phyloP scores from a whole-genome alignment of 2,113 vertebrate genomes.

The Bos indicus region DNA sequence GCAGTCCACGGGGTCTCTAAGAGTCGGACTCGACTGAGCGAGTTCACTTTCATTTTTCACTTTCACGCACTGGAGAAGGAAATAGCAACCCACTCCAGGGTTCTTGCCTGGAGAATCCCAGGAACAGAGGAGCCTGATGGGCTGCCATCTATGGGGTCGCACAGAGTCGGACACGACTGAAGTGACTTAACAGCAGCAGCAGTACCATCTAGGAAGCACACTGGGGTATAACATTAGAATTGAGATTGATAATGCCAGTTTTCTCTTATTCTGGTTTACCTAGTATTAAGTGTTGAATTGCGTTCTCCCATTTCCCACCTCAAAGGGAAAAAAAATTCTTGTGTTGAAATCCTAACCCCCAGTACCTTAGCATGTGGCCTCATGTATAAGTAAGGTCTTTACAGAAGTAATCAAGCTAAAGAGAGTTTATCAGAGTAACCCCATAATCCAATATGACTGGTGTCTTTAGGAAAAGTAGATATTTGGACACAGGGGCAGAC shows the following conservation, averaged over 20 bases:
- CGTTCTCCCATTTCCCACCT: neutral
- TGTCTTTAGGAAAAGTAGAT: neutral
- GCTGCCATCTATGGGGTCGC: too few species aligned
- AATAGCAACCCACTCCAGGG: too few species aligned
- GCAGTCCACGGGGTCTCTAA: too few species aligned
- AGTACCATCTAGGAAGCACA: neutral
- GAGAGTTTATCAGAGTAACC: neutral
- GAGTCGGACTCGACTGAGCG: too few species aligned
- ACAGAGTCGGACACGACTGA: too few species aligned
- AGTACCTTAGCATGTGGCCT: neutral
- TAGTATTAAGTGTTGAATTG: neutral
- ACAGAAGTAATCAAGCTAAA: neutral
- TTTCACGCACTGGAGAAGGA: too few species aligned
- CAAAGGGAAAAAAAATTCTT: neutral
- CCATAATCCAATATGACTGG: neutral
- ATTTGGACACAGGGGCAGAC: neutral
- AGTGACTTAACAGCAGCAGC: too few species aligned
- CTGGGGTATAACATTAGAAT: neutral
- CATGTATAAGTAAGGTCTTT: neutral
- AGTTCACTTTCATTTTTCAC: too few species aligned
- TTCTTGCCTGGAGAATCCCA: too few species aligned
- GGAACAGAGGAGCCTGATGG: too few species aligned
- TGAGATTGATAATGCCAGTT: neutral
- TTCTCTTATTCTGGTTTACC: neutral
- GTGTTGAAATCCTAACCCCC: neutral